Conservation (phyloP, 2,888 invertebrate genomes). For the Galeopsomyia nigrocyanea region DNA sequence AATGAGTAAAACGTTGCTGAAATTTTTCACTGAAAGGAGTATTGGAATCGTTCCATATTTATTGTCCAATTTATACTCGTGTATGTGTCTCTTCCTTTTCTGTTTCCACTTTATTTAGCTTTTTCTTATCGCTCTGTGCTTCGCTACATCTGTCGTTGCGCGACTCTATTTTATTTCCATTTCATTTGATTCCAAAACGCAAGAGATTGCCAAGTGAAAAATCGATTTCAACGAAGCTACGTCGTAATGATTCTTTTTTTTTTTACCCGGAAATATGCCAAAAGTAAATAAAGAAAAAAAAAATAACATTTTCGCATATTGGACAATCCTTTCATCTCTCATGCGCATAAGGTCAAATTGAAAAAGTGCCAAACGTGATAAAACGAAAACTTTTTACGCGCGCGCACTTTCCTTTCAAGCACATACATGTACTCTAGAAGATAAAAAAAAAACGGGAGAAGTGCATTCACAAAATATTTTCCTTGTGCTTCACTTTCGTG, state of each 20-base stretch:
- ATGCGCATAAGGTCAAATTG: too few relatives aligned
- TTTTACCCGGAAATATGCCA: neutral
- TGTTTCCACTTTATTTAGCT: conserved; percentile 16
- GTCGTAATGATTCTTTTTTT: neutral
- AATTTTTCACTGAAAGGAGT: conserved; percentile 28
- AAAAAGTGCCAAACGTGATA: too few relatives aligned
- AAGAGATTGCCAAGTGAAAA: neutral
- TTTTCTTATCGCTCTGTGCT: conserved; percentile 5
- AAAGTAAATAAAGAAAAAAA: too few relatives aligned
- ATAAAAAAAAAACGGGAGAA: too few relatives aligned
- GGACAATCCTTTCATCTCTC: too few relatives aligned
- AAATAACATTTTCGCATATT: too few relatives aligned
- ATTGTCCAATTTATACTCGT: conserved; percentile 26
- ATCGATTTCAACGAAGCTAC: neutral
- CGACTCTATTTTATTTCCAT: neutral
- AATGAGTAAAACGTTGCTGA: neutral
- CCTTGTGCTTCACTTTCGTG: too few relatives aligned
- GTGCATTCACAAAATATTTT: too few relatives aligned
- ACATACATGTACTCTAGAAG: too few relatives aligned
- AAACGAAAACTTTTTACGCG: too few relatives aligned
- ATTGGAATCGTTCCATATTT: conserved; percentile 35
- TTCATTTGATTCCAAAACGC: neutral
- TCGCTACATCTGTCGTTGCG: conserved; percentile 10
- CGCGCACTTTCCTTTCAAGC: too few relatives aligned
- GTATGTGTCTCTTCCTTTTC: neutral